Conservation (phyloP, 2,113 vertebrate genomes). For the Bubalus kerabau region DNA sequence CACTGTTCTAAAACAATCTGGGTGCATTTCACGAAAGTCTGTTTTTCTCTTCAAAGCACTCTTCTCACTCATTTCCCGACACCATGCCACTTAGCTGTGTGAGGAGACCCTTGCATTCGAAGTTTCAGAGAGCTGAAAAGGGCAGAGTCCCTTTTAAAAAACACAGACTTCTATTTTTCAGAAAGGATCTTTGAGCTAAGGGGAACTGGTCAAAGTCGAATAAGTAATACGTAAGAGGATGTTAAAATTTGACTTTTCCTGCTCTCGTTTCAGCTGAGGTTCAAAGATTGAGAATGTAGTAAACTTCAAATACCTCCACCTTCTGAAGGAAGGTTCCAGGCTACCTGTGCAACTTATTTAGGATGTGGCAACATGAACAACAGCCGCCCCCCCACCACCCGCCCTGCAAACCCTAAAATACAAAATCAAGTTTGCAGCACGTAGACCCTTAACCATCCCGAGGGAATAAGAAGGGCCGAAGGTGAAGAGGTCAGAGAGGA, state of each 20-base stretch:
- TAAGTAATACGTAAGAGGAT: neutral
- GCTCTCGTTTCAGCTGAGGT: neutral
- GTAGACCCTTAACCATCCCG: neutral
- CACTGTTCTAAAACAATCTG: neutral
- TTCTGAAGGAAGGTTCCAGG: neutral
- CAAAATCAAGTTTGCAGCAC: neutral
- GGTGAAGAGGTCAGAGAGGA: neutral
- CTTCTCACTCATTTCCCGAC: neutral
- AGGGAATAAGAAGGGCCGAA: neutral
- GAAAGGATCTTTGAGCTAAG: neutral
- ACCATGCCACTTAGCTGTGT: neutral
- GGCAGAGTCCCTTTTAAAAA: neutral
- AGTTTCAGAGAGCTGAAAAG: neutral
- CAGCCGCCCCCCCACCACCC: accelerated
- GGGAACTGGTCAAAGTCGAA: neutral
- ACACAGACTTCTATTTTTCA: neutral
- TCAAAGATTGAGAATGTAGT: neutral
- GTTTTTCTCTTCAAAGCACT: neutral
- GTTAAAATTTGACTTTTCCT: neutral
- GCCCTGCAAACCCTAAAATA: neutral
- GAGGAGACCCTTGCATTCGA: neutral
- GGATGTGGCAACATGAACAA: neutral
- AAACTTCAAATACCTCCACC: neutral
- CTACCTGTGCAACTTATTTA: neutral
- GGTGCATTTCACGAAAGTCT: neutral